Evolutionary conservation across 2,113 vertebrate species (phyloP).

Genomic region (Progne subis): DNA sequence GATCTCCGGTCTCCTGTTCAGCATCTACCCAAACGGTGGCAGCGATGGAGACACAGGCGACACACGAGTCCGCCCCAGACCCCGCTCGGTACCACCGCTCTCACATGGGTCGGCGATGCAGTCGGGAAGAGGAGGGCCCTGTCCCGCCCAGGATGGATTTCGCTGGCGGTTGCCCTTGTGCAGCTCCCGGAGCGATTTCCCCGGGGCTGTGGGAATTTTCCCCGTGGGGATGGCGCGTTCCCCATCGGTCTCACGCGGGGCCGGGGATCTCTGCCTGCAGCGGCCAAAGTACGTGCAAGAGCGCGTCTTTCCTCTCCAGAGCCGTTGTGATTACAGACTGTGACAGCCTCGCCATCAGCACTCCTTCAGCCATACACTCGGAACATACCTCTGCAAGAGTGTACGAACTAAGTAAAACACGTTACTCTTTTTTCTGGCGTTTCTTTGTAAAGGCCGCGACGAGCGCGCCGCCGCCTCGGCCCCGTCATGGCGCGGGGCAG

Average conservation of each 20-base stretch:
- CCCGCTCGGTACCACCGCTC: rapidly evolving
- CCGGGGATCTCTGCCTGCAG: rapidly evolving
- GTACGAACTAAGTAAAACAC: neutral
- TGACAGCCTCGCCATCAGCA: neutral
- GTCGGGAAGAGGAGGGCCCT: rapidly evolving
- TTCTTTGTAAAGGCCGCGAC: rapidly evolving
- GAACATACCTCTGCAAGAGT: neutral
- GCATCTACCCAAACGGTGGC: rapidly evolving
- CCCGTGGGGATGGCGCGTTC: rapidly evolving
- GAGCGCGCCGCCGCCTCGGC: neutral
- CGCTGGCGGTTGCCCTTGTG: no score
- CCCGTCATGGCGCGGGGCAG: neutral
- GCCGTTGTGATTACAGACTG: neutral
- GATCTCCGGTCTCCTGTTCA: neutral
- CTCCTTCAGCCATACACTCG: neutral
- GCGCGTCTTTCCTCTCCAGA: neutral
- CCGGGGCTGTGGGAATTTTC: neutral
- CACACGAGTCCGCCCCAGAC: rapidly evolving
- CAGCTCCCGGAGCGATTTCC: neutral
- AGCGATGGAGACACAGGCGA: rapidly evolving
- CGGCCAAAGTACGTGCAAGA: neutral
- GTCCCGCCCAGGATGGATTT: neutral
- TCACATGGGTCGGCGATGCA: rapidly evolving
- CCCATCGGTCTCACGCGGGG: rapidly evolving
- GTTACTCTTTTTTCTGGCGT: rapidly evolving